phyloP scores from a whole-genome alignment of 1,140 invertebrate species.

The Trichonephila inaurata region DNA sequence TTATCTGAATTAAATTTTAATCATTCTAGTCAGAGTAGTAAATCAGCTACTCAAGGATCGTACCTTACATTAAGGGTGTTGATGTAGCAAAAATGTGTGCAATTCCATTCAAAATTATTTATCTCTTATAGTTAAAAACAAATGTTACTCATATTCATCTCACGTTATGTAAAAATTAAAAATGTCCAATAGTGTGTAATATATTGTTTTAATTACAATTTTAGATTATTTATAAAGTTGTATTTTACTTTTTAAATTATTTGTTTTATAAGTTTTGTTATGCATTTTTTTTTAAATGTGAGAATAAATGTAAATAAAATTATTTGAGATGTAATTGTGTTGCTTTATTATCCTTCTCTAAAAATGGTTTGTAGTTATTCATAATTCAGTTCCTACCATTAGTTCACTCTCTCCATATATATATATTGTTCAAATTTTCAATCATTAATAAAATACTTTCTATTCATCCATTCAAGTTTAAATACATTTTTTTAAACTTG shows the following conservation, averaged over 20 bases:
- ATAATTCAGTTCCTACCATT: no score
- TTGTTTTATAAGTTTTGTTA: not conserved
- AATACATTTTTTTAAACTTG: no score
- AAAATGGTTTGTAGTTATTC: no score
- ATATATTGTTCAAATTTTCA: no score
- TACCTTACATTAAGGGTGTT: slow-evolving; percentile 76
- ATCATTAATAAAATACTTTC: no score
- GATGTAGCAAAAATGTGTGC: slow-evolving; percentile 46
- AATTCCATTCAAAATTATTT: not conserved
- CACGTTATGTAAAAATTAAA: not conserved
- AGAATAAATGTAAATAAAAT: slow-evolving; percentile 26
- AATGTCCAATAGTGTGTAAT: not conserved
- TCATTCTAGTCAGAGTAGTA: slow-evolving; percentile 73
- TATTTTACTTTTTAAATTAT: not conserved
- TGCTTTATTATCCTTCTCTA: not conserved
- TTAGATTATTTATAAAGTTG: not conserved
- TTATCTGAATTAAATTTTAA: not conserved
- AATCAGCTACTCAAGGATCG: slow-evolving; percentile 53
- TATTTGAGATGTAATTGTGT: not conserved
- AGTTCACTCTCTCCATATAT: no score
- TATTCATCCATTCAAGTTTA: no score
- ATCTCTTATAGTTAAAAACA: slow-evolving; percentile 7
- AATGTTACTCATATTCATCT: not conserved
- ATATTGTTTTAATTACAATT: not conserved
- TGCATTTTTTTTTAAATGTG: slow-evolving; percentile 2